These are phyloP conservation scores for Hypercompe scribonia DNA, from an alignment of 2,888 invertebrate species.

Conservation along the genomic window DNA sequence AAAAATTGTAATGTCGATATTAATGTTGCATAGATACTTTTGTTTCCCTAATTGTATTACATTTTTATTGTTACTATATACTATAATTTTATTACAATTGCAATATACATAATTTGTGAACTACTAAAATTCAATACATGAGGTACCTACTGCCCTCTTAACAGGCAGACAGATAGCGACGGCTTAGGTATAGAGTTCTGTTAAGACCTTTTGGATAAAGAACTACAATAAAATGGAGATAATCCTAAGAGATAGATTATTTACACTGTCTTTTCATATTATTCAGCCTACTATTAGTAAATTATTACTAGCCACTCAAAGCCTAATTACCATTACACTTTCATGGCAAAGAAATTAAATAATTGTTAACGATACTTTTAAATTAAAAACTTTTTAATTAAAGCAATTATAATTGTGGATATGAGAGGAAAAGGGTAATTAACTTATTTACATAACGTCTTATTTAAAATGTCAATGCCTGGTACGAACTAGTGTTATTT, in stretches of 20 bases:
- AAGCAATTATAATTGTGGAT: constrained; percentile 13
- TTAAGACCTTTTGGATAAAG: neutral
- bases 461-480: constrained; percentile 32
- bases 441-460: constrained; percentile 23
- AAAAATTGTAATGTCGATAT: neutral
- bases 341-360: constrained; percentile 13
- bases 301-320: too few relatives aligned
- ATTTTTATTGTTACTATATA: too few relatives aligned
- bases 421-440: constrained; percentile 17
- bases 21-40: neutral
- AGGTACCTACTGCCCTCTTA: too few relatives aligned
- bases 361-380: constrained; percentile 5
- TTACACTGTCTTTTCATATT: neutral
- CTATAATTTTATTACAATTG: too few relatives aligned
- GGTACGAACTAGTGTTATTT: constrained; percentile 25
- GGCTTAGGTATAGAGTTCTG: neutral
- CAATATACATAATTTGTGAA: too few relatives aligned
- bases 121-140: too few relatives aligned
- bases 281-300: neutral
- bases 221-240: neutral
- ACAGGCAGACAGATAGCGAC: neutral
- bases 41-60: too few relatives aligned
- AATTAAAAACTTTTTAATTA: constrained; percentile 4
- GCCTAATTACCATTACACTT: neutral
- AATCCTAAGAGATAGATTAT: neutral